phyloP scores from a whole-genome alignment of 2,113 vertebrate species.

The Haemorhous mexicanus region DNA sequence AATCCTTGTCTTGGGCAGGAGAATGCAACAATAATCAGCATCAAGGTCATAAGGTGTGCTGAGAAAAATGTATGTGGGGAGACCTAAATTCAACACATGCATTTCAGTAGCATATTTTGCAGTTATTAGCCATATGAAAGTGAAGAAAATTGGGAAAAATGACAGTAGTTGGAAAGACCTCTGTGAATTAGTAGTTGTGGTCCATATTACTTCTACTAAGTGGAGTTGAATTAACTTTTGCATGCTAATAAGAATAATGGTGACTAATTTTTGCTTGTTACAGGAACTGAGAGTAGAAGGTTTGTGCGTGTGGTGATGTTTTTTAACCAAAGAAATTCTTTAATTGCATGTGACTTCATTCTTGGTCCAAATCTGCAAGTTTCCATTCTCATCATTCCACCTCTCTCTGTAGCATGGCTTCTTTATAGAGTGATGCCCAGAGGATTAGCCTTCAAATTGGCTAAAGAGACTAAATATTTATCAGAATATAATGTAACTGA shows the following conservation, averaged over 20 bases:
- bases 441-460: not conserved
- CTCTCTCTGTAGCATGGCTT: not conserved
- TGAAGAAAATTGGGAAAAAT: not conserved
- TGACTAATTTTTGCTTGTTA: not conserved
- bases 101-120: not conserved
- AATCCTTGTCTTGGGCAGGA: not conserved
- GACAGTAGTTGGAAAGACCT: not conserved
- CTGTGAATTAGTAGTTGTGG: not conserved
- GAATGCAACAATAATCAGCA: not conserved
- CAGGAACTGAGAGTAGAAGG: not conserved
- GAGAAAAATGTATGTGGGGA: not conserved
- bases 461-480: not conserved
- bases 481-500: not conserved
- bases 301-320: fast-evolving
- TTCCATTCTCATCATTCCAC: not conserved
- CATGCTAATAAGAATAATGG: not conserved
- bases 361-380: not conserved
- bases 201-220: not conserved
- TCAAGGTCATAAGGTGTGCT: not conserved
- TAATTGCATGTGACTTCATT: not conserved
- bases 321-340: not conserved
- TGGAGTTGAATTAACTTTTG: not conserved
- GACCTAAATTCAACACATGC: not conserved
- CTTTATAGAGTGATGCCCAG: not conserved
- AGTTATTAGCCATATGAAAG: not conserved